Evolutionary conservation across 2,113 vertebrate genomes (phyloP).

Genomic region (Limnothrissa miodon): DNA sequence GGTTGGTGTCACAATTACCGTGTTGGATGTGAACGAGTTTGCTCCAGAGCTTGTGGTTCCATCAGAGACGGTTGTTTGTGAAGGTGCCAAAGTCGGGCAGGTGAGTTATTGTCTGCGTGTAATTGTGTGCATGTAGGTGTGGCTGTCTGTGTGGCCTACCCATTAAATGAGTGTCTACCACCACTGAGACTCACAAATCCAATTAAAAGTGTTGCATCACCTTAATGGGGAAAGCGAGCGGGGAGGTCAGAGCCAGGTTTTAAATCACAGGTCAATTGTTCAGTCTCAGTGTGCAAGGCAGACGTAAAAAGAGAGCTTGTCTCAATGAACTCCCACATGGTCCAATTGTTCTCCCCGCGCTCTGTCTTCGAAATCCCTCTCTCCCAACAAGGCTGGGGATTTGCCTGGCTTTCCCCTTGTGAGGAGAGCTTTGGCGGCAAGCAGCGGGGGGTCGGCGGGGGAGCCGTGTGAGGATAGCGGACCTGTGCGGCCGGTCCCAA

Average conservation of each 20-base stretch:
- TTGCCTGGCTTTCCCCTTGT: background rate
- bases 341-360: background rate
- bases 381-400: background rate
- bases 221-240: background rate
- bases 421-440: background rate
- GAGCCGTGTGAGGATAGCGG: background rate
- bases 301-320: background rate
- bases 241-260: background rate
- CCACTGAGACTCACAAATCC: background rate
- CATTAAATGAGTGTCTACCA: background rate
- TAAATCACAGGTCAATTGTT: background rate
- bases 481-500: background rate
- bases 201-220: background rate
- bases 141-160: background rate
- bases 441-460: background rate
- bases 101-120: slow-evolving; percentile 61
- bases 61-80: slow-evolving; percentile 85
- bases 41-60: slow-evolving; percentile 84
- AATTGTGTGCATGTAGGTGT: slow-evolving; percentile 16
- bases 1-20: slow-evolving; percentile 80
- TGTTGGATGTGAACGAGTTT: slow-evolving; percentile 93
- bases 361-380: background rate
- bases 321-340: background rate
- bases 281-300: background rate
- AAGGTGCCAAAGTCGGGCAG: slow-evolving; percentile 87